Evolutionary conservation across 1,140 invertebrate genomes (phyloP), one percentile per base, ranked within the genome.

Genomic region (Brachystomella parvula): DNA sequence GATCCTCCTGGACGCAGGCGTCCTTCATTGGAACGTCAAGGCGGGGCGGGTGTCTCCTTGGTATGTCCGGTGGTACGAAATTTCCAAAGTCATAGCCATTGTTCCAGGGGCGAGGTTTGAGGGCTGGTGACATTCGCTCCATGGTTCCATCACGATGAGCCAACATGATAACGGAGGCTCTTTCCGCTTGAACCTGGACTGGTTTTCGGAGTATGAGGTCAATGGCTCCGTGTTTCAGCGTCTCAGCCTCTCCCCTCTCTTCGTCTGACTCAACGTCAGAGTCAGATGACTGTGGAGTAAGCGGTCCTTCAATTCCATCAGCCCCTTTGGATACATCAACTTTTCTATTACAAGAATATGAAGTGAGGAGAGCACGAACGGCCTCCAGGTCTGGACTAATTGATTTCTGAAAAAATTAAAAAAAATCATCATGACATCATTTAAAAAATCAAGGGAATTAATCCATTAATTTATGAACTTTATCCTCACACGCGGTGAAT

Each of bases 91-190:
- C 32, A 28, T 35, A 28, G 9, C 44, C 65, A 26, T 28, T 2
- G 26, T 26, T 60, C 19, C 58, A 21, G 2, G 26, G 17, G 1
- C 26, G 12, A 29, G 32, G n/a, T 60, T 57, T 44, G 24, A 24
- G 6, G 17, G 53, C 33, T 30, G 31, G 39, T 61, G 29, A 1
- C 61, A 58, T 56, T 28, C 56, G 69, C 21, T 71, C 70, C 29
- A 65, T 71, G 0, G 69, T 74, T n/a, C 69, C 72, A 62, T 75
- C 70, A n/a, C 64, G 68, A 47, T 66, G 74, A n/a, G 76, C 76
- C 35, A 70, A 68, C 65, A 76, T 75, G 32, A 78, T 77, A 17
- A 78, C 77, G 19, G 76, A 77, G 24, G 76, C 75, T 47, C 76
- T 53, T 15, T 44, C 12, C 30, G 2, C 3, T 9, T 19, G n/a